phyloP scores from a whole-genome alignment of 2,113 vertebrate species.

The Perccottus glenii region DNA sequence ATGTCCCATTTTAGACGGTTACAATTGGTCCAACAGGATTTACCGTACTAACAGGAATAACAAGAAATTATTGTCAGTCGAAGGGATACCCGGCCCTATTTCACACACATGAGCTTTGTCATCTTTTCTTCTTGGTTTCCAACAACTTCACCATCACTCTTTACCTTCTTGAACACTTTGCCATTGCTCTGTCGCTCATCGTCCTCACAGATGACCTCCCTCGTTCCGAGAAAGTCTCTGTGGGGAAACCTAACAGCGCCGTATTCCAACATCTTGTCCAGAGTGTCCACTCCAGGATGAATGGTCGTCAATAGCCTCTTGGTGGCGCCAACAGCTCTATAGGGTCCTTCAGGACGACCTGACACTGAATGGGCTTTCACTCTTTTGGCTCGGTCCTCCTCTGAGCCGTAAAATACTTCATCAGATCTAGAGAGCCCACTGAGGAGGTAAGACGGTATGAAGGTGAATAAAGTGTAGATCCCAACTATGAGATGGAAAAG shows the following conservation, averaged over 20 bases:
- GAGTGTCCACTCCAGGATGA: constrained; percentile 86
- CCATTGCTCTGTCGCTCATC: constrained; percentile 93
- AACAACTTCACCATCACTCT: too few species aligned
- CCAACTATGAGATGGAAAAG: constrained; percentile 86
- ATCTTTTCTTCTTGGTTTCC: too few species aligned
- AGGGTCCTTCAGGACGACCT: constrained; percentile 82
- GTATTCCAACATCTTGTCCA: constrained; percentile 88
- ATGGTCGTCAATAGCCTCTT: constrained; percentile 79
- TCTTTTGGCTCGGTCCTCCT: constrained; percentile 80
- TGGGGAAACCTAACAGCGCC: constrained; percentile 82
- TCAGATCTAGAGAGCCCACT: constrained; percentile 25
- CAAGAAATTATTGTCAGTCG: too few species aligned
- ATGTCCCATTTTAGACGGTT: too few species aligned
- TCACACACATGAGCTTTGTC: too few species aligned
- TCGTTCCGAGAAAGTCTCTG: constrained; percentile 88
- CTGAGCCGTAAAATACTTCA: constrained; percentile 62
- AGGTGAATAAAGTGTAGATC: constrained; percentile 85
- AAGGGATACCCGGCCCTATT: too few species aligned
- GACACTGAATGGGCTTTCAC: constrained; percentile 83
- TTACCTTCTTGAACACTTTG: constrained; percentile 95
- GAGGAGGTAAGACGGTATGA: constrained; percentile 87
- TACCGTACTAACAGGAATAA: too few species aligned
- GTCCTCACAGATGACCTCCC: constrained; percentile 90
- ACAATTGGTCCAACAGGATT: too few species aligned
- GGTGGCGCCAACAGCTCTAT: constrained; percentile 84